phyloP scores from a whole-genome alignment of 1,140 invertebrate genomes.

The Sesamia nonagrioides region DNA sequence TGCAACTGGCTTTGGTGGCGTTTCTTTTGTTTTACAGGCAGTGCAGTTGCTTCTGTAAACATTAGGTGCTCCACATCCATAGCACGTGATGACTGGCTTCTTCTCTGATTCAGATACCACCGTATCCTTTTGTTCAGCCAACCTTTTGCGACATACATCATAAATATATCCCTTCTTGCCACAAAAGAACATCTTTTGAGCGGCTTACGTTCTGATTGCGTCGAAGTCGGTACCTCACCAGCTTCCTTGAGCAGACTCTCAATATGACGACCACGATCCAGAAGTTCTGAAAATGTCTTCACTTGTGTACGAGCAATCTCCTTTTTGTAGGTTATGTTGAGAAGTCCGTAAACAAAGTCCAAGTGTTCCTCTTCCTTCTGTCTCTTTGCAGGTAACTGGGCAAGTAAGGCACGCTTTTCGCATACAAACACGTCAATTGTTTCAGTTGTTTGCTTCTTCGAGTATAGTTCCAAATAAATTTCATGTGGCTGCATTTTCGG shows the following conservation, averaged over 20 bases:
- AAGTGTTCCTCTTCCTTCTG: neutral
- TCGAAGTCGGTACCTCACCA: too few species aligned
- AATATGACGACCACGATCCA: too few species aligned
- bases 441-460: neutral
- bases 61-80: neutral
- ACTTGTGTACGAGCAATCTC: neutral
- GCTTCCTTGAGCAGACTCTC: too few species aligned
- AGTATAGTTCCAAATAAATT: neutral
- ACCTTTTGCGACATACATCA: neutral
- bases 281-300: too few species aligned
- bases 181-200: neutral
- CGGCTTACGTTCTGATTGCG: too few species aligned
- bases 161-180: neutral
- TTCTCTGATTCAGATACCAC: neutral
- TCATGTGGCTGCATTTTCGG: neutral
- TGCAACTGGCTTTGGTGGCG: neutral
- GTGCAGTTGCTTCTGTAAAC: slow-evolving; percentile 1
- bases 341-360: neutral
- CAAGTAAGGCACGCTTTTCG: neutral
- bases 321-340: neutral
- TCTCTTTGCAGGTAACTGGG: neutral
- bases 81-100: neutral
- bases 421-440: neutral
- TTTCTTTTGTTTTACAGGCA: neutral
- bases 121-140: neutral